Evolutionary conservation across 2,113 vertebrate species (phyloP), one percentile per base, ranked within the genome.

Genomic region (Morone chrysops): DNA sequence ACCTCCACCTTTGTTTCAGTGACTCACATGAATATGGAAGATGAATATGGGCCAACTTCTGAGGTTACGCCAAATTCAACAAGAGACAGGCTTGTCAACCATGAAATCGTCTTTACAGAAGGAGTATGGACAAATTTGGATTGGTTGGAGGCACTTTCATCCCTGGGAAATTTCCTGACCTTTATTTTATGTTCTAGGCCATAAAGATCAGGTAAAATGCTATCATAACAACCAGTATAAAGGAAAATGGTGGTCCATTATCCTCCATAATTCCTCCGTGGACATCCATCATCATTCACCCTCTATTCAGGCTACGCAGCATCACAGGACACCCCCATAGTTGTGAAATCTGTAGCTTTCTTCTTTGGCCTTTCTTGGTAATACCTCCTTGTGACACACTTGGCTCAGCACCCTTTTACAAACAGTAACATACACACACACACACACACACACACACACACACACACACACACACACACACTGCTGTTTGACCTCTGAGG

Each of bases 61-160:
- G 85, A 93, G 87, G 88, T 87, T 70, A 60, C 59, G 91, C 93
- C 94, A 94, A 93, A 90, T 86, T 81, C 93, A 93, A 94, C 92
- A 93, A 88, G 82, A 91, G 89, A 84, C 71, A 45, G 48, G 82
- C 84, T 75, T 82, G 83, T 93, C 87, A 86, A 91, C 81, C 91
- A 86, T 94, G 90, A 93, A 94, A 94, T 94, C 77, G 69, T 85
- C 92, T 94, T 92, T 91, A 75, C 92, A 94, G 90, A 89, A 66
- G 74, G 80, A 90, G 86, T 68, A 71, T 72, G 80, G 89, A 92
- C 86, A 87, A 87, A 89, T 92, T 88, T 89, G 87, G 90, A 92
- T 85, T 85, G 87, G 87, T 90, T 77, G 75, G 75, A 86, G 83
- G 72, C 63, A 57, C 85, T 89, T 92, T 93, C 74, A 92, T 93